Evolutionary conservation across 2,888 invertebrate species (phyloP), one percentile per base, ranked within the genome.

Genomic region (Plagodis dolabraria): DNA sequence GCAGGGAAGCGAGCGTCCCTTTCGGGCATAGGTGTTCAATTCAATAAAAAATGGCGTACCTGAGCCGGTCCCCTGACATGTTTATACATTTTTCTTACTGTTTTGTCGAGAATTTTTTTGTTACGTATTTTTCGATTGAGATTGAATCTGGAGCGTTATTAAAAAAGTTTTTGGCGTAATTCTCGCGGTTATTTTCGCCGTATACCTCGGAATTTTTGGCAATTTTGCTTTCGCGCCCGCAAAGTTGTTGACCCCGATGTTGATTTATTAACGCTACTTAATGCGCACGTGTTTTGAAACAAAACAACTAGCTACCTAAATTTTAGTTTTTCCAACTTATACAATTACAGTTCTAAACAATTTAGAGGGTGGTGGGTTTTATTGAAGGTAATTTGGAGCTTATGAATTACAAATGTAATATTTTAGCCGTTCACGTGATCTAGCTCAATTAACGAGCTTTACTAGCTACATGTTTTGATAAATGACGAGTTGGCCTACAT

Each of bases 31-130:
- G 88, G 87, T 88, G 89, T 88, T 85, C 84, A 81, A 87, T 89
- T 86, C 85, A 88, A 89, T 89, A 92, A 91, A 91, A 91, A 90
- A 89, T 87, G 89, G 86, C 87, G 89, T 92, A 92, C 92, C 91
- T 92, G 90, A 79, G 82, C 87, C 85, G 86, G 85, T 88, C 92
- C 88, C 86, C 74, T 86, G 86, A 86, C 85, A 84, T 91, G 87
- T 90, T 91, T 89, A 88, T 89, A 91, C 86, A 87, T 91, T 90
- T 91, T 88, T 89, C 89, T 90, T 89, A 85, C 85, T 83, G 80
- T 82, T 83, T 82, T 83, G 77, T 80, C 73, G 77, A 80, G 81
- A 63, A 64, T 72, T 75, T 77, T 87, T 90, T 91, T 86, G 85
- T 86, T 84, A 83, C 83, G 85, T 84, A 86, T 85, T 87, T 87